Conservation (phyloP, 2,797 vertebrate species). For the Semotilus atromaculatus region DNA sequence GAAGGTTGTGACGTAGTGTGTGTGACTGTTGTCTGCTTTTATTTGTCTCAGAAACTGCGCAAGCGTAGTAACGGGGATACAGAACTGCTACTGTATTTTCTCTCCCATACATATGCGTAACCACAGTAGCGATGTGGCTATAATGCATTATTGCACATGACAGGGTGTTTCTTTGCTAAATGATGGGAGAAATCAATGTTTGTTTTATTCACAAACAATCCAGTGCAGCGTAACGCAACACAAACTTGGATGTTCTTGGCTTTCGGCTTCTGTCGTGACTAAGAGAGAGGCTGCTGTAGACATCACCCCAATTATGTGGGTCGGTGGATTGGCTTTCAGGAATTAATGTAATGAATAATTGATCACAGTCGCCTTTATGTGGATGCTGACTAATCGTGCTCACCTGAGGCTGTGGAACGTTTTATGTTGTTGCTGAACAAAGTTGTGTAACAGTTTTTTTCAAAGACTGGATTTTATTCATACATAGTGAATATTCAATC, state of each 20-base stretch:
- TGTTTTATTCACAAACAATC: not conserved
- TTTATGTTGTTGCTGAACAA: not conserved
- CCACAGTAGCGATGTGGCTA: not conserved
- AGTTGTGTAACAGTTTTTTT: too few species aligned
- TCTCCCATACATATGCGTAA: not conserved
- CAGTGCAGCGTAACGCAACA: not conserved
- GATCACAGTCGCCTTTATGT: constrained; percentile 29
- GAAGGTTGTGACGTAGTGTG: not conserved
- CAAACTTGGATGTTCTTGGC: not conserved
- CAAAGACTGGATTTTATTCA: not conserved
- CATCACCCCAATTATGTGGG: constrained; percentile 22
- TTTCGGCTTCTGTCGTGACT: not conserved
- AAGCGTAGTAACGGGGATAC: not conserved
- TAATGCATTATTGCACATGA: not conserved
- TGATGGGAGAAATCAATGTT: not conserved
- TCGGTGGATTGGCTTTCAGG: constrained; percentile 41
- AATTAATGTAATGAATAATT: constrained; percentile 51
- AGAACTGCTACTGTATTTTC: not conserved
- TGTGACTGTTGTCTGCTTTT: constrained; percentile 11
- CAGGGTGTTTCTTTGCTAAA: not conserved
- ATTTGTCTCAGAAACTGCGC: not conserved
- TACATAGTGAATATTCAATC: not conserved
- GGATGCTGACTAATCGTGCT: constrained; percentile 6
- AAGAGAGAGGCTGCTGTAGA: not conserved
- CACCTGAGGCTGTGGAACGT: constrained; percentile 27